Evolutionary conservation across 2,888 invertebrate genomes (phyloP).

Genomic region (Ptilodon capucinus): DNA sequence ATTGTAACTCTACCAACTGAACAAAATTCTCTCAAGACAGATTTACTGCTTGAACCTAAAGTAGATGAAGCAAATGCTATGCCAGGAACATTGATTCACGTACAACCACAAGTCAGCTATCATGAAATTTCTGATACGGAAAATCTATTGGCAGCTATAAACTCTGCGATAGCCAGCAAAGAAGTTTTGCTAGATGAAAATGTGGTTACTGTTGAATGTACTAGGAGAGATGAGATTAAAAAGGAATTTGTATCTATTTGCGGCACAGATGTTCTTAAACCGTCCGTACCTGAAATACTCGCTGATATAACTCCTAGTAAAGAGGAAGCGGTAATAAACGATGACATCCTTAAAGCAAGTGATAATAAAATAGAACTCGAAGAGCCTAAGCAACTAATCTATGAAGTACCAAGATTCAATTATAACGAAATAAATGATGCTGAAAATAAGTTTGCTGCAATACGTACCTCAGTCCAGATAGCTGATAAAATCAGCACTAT

Average conservation of each 20-base stretch:
- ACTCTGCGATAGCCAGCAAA: slow-evolving; percentile 26
- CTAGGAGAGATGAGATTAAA: slow-evolving; percentile 4
- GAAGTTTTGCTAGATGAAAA: slow-evolving; percentile 14
- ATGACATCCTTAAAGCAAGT: slow-evolving; percentile 4
- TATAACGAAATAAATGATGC: slow-evolving; percentile 56
- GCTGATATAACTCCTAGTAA: slow-evolving; percentile 1
- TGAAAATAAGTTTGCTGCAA: slow-evolving; percentile 42
- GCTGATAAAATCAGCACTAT: background rate
- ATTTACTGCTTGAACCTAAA: background rate
- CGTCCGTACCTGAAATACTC: background rate
- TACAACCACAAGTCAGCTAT: slow-evolving; percentile 29
- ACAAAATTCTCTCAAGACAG: background rate
- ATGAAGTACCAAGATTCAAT: slow-evolving; percentile 46
- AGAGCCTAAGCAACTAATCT: slow-evolving; percentile 15
- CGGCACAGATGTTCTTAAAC: background rate
- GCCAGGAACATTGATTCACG: slow-evolving; percentile 7
- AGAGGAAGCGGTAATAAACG: background rate
- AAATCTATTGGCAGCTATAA: slow-evolving; percentile 34
- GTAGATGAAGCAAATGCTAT: background rate
- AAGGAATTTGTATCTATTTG: background rate
- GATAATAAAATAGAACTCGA: slow-evolving; percentile 7
- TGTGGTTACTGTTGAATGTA: background rate
- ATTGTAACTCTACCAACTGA: slow-evolving; percentile 18
- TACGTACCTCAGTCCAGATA: slow-evolving; percentile 9
- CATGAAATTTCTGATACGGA: slow-evolving; percentile 47